These are phyloP conservation scores for Phthorimaea operculella DNA, from an alignment of 1,140 invertebrate genomes.

Conservation along the genomic window DNA sequence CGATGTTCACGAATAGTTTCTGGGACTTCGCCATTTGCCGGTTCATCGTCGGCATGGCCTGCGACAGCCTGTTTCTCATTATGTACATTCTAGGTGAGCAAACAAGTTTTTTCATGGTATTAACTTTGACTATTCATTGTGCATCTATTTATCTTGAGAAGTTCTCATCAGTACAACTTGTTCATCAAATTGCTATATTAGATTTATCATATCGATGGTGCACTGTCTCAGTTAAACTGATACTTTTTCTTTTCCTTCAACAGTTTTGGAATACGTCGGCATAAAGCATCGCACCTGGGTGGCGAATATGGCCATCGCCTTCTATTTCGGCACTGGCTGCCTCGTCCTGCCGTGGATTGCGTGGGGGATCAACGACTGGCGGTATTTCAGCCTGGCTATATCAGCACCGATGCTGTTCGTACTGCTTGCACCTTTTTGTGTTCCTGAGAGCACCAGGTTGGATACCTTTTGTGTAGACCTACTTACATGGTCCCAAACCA, in stretches of 20 bases:
- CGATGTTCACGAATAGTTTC: slow-evolving; percentile 72
- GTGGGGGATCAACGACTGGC: slow-evolving; percentile 65
- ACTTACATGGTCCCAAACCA: too few species aligned
- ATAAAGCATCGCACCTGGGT: slow-evolving; percentile 56
- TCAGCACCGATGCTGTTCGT: slow-evolving; percentile 10
- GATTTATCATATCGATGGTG: too few species aligned
- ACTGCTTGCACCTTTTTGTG: slow-evolving; percentile 2
- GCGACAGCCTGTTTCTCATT: slow-evolving; percentile 85
- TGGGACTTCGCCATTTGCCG: slow-evolving; percentile 71
- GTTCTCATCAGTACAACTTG: background rate
- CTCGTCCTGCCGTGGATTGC: slow-evolving; percentile 64
- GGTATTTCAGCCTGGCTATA: slow-evolving; percentile 51
- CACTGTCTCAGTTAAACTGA: background rate
- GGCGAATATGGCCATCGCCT: slow-evolving; percentile 68
- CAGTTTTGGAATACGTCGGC: slow-evolving; percentile 48
- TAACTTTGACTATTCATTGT: background rate
- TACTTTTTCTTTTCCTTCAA: too few species aligned
- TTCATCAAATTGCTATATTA: background rate
- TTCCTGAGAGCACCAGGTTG: slow-evolving; percentile 14
- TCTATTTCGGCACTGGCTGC: slow-evolving; percentile 69
- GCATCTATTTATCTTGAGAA: too few species aligned
- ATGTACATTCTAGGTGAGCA: slow-evolving; percentile 83
- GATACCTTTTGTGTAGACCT: too few species aligned
- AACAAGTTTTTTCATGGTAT: background rate
- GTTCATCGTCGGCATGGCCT: slow-evolving; percentile 76